Evolutionary conservation across 2,888 invertebrate species (phyloP), one percentile per base, ranked within the genome.

Genomic region (Thera britannica): DNA sequence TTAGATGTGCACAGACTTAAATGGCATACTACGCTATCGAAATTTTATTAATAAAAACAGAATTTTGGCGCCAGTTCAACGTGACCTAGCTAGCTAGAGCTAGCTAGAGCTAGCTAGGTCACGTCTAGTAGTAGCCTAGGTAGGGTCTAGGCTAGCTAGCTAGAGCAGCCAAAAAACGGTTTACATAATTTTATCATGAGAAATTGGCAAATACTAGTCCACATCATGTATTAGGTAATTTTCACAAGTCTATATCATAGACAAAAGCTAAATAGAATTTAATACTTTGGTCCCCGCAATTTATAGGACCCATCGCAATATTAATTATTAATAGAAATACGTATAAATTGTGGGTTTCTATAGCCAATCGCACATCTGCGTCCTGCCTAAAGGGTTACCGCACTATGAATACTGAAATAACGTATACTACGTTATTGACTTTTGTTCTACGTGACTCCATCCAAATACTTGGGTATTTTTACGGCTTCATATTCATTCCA

Each of bases 381-480:
- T 68, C 77, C 73, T 75, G 75, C 82, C 85, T 76, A 68, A 79
- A 83, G 82, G 81, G 79, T 72, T 71, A 69, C 63, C 74, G 68
- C 77, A 70, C 77, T 72, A 76, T 86, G 87, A 87, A 88, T 88
- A 83, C 85, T 60, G 44, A 65, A 80, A 83, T 46, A 66, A 46
- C 52, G 5, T 84, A 65, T 68, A 67, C 65, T 76, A 79, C 77
- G 76, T 76, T 77, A 77, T 77, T 78, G 74, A 68, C 68, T 75
- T 77, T 77, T 70, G 72, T 71, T 74, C 65, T 71, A 71, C 72
- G 72, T 71, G 69, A 72, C 69, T 70, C 59, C 41, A 58, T 64
- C 58, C 49, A 49, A 38, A 49, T 49, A 61, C 48, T 56, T 48
- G 8, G 5, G 23, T n/a, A 52, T 54, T 58, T 52, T 63, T 46